A percentile compares a stretch with the other conserved stretches of the same genome.
These are phyloP conservation scores for Aphodius sticticus DNA, from an alignment of 2,888 invertebrate species.

Conservation along the genomic window DNA sequence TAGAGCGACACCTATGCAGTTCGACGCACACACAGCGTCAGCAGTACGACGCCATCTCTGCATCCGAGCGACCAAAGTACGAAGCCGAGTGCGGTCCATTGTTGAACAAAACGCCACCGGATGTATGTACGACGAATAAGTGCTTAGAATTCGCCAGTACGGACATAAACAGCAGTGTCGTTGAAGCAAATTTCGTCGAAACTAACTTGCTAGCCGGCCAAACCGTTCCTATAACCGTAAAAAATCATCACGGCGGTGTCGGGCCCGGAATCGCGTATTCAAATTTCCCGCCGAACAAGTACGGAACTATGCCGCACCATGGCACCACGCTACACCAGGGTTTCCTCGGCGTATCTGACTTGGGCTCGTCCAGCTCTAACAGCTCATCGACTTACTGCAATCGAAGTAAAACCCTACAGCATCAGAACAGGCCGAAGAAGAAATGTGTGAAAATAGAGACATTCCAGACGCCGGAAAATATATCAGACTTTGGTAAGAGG, in stretches of 20 bases:
- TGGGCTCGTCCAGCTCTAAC: constrained; percentile 57
- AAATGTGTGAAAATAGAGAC: constrained; percentile 59
- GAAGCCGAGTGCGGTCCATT: constrained; percentile 51
- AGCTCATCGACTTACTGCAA: constrained; percentile 54
- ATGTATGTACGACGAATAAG: constrained; percentile 61
- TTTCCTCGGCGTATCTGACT: constrained; percentile 57
- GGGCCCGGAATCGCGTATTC: constrained; percentile 47
- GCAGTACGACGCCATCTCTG: constrained; percentile 45
- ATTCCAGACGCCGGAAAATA: constrained; percentile 56
- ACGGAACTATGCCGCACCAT: constrained; percentile 55
- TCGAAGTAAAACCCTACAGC: constrained; percentile 58
- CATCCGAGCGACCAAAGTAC: constrained; percentile 31
- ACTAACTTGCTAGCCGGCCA: constrained; percentile 56
- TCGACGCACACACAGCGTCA: constrained; percentile 46
- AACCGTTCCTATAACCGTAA: constrained; percentile 60
- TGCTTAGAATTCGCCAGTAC: constrained; percentile 51
- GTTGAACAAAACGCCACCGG: constrained; percentile 60
- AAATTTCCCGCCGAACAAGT: constrained; percentile 49
- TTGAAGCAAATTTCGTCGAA: constrained; percentile 48
- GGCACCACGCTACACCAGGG: constrained; percentile 58
- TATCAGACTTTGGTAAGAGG: constrained; percentile 53
- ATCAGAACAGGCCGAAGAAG: constrained; percentile 52
- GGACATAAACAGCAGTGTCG: constrained; percentile 46
- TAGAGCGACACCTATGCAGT: constrained; percentile 55
- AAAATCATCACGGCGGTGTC: constrained; percentile 53